A percentile compares a stretch with the other conserved stretches of the same genome.
phyloP scores from a whole-genome alignment of 2,113 vertebrate genomes.

The Hippocampus comes region DNA sequence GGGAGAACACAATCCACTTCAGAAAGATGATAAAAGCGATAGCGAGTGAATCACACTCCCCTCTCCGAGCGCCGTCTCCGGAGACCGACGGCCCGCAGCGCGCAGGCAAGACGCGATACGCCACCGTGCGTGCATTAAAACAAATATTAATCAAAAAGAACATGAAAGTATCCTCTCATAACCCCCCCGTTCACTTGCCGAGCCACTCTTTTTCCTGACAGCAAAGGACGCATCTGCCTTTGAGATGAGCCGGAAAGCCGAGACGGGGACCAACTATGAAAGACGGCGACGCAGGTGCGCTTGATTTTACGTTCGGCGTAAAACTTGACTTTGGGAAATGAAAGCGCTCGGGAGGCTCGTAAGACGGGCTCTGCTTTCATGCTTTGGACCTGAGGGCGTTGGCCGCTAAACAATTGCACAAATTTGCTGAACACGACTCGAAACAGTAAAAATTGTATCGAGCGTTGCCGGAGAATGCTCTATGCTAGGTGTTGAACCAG shows the following conservation, averaged over 20 bases:
- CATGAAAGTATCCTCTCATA: constrained; percentile 38
- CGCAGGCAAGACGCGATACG: constrained; percentile 34
- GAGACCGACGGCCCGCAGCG: constrained; percentile 42
- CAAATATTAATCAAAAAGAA: constrained; percentile 48
- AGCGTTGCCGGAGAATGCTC: not conserved
- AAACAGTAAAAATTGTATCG: not conserved
- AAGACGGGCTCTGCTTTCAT: not conserved
- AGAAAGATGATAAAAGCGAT: constrained; percentile 39
- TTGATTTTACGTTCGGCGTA: not conserved
- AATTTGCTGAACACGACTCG: not conserved
- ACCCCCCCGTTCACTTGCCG: not conserved
- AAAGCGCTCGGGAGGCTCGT: not conserved
- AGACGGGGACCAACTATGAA: constrained; percentile 5
- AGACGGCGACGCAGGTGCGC: not conserved
- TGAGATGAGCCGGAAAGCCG: constrained; percentile 2
- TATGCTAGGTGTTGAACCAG: too few species aligned
- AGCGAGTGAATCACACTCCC: constrained; percentile 31
- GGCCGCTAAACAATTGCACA: not conserved
- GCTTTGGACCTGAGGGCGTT: not conserved
- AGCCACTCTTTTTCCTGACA: constrained; percentile 14
- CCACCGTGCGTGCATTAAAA: constrained; percentile 45
- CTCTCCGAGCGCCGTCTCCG: constrained; percentile 35
- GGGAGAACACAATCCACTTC: constrained; percentile 46
- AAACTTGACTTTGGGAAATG: not conserved
- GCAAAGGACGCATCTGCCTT: constrained; percentile 19